These are phyloP conservation scores for Drosophila orena DNA, from an alignment of 1,140 invertebrate genomes.

Conservation along the genomic window DNA sequence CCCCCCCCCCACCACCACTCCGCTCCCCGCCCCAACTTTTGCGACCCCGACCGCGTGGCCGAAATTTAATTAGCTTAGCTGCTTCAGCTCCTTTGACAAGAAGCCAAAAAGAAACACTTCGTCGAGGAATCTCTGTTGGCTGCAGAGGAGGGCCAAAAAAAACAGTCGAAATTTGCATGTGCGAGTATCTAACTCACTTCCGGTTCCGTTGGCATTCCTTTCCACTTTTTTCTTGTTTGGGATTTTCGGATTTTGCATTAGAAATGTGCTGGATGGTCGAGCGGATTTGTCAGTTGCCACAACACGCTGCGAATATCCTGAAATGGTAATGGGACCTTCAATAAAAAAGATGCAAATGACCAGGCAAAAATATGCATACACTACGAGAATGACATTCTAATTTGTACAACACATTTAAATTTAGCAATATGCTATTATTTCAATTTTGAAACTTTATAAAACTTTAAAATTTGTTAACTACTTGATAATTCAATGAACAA, in stretches of 20 bases:
- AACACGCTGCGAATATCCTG: conserved; percentile 12
- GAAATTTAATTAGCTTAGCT: conserved; percentile 80
- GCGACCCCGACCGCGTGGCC: conserved; percentile 50
- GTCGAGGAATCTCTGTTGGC: conserved; percentile 20
- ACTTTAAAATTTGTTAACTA: too few species aligned
- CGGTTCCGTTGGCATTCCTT: conserved; percentile 4
- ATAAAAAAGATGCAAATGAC: neutral
- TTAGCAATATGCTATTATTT: too few species aligned
- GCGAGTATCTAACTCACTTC: conserved; percentile 27
- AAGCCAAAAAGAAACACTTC: conserved; percentile 47
- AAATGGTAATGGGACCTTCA: conserved; percentile 1
- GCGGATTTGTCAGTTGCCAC: conserved; percentile 1
- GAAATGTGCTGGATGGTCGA: conserved; percentile 26
- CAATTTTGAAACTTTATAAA: too few species aligned
- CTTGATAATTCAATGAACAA: too few species aligned
- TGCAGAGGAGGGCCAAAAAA: conserved; percentile 19
- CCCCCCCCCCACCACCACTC: too few species aligned
- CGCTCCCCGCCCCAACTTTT: too few species aligned
- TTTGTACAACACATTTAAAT: too few species aligned
- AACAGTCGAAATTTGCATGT: conserved; percentile 13
- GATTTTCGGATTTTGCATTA: conserved; percentile 36
- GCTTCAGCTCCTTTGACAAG: conserved; percentile 67
- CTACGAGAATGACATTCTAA: neutral
- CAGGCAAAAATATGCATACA: neutral
- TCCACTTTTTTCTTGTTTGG: neutral